Evolutionary conservation across 2,113 vertebrate species (phyloP).

Genomic region (Megalops atlanticus): DNA sequence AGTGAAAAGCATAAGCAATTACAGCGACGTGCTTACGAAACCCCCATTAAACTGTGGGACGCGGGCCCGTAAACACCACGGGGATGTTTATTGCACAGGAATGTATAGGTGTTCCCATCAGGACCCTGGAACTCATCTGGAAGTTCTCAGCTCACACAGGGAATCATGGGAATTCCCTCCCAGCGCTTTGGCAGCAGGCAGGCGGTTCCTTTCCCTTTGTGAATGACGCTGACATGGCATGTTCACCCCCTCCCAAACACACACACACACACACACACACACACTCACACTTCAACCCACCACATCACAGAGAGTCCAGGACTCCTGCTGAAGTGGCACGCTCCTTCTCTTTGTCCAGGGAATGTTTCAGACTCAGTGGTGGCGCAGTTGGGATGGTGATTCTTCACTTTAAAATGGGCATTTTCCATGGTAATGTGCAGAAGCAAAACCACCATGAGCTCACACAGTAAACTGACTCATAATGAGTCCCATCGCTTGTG

Average conservation of each 20-base stretch:
- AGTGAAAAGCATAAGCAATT: not conserved
- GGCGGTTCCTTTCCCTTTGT: not conserved
- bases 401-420: not conserved
- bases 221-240: not conserved
- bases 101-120: constrained; percentile 4
- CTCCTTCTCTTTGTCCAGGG: not conserved
- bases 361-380: not conserved
- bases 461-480: not conserved
- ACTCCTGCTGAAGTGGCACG: not conserved
- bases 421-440: not conserved
- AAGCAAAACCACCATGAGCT: not conserved
- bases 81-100: not conserved
- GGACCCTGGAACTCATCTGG: not conserved
- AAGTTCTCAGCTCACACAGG: constrained; percentile 2
- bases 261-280: not conserved
- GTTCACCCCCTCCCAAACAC: not conserved
- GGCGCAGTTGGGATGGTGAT: not conserved
- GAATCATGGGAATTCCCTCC: constrained; percentile 1
- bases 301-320: not conserved
- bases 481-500: not conserved
- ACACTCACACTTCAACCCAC: not conserved
- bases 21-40: not conserved
- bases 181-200: not conserved
- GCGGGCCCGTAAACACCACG: not conserved
- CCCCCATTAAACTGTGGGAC: not conserved